phyloP scores from a whole-genome alignment of 1,140 invertebrate genomes.

The Psix sp. region DNA sequence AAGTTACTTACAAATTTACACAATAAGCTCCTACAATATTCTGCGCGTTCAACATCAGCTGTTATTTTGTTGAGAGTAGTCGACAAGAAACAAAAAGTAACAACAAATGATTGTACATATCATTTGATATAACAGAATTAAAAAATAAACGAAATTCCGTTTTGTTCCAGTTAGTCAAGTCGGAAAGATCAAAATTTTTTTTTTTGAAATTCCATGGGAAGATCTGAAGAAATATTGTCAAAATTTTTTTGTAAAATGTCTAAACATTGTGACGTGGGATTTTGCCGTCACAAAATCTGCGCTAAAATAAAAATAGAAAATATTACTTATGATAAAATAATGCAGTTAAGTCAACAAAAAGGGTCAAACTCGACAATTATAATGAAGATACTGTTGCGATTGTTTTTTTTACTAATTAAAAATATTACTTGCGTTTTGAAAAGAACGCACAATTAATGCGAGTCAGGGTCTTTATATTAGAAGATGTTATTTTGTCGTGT shows the following conservation, averaged over 20 bases:
- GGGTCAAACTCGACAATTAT: too few relatives aligned
- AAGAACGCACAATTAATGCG: too few relatives aligned
- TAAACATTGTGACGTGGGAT: too few relatives aligned
- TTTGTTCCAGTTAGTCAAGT: conserved; percentile 34
- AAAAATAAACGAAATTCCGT: conserved; percentile 34
- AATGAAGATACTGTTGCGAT: too few relatives aligned
- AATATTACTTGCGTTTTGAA: too few relatives aligned
- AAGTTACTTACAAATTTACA: conserved; percentile 8
- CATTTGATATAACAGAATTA: conserved; percentile 1
- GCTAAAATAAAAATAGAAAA: too few relatives aligned
- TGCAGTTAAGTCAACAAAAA: too few relatives aligned
- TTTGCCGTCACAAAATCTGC: too few relatives aligned
- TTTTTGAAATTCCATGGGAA: conserved; percentile 40
- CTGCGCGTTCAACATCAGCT: neutral
- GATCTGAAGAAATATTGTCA: conserved; percentile 25
- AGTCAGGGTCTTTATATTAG: too few relatives aligned
- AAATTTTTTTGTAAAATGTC: conserved; percentile 20
- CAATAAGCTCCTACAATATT: conserved; percentile 17
- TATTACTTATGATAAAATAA: too few relatives aligned
- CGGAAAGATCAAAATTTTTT: conserved; percentile 34
- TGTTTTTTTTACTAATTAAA: too few relatives aligned
- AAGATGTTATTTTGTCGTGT: too few relatives aligned
- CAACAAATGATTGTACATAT: conserved; percentile 26
- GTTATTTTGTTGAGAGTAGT: conserved; percentile 9
- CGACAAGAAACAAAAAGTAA: conserved; percentile 28